Conservation (phyloP, 37 sponge, comb jelly and placozoan species). For the Beroe forskalii region DNA sequence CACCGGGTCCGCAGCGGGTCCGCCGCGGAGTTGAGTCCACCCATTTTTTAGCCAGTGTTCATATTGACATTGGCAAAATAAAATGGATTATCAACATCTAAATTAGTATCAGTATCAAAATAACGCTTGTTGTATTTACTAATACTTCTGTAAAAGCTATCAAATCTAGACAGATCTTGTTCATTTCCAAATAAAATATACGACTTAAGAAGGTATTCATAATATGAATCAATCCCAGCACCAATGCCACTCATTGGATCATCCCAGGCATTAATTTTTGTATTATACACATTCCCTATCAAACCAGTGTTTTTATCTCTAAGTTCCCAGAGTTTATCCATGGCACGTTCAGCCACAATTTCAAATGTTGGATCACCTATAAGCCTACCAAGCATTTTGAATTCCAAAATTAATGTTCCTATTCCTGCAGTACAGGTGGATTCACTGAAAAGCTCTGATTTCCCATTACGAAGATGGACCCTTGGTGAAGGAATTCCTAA, state of each 20-base stretch:
- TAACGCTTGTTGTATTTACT: slow-evolving; percentile 80
- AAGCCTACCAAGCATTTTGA: slow-evolving; percentile 84
- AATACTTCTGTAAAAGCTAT: slow-evolving; percentile 74
- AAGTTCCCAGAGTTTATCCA: slow-evolving; percentile 78
- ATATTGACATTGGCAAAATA: slow-evolving; percentile 89
- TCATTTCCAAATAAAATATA: slow-evolving; percentile 89
- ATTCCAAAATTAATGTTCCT: slow-evolving; percentile 88
- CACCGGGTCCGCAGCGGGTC: no score
- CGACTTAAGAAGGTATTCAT: slow-evolving; percentile 94
- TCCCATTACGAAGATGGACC: slow-evolving; percentile 64
- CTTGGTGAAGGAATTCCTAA: slow-evolving; percentile 86
- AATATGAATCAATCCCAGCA: slow-evolving; percentile 97
- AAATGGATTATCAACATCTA: slow-evolving; percentile 50
- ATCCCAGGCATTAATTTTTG: slow-evolving; percentile 83
- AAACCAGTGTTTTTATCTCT: slow-evolving; percentile 81
- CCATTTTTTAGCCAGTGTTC: no score
- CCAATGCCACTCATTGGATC: slow-evolving; percentile 88
- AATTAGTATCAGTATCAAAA: background rate
- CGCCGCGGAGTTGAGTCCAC: no score
- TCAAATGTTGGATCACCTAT: slow-evolving; percentile 88
- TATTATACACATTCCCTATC: slow-evolving; percentile 88
- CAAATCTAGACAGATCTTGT: slow-evolving; percentile 88
- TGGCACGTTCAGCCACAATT: slow-evolving; percentile 80
- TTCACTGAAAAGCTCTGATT: slow-evolving; percentile 66
- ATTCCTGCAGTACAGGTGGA: slow-evolving; percentile 92